Conservation (phyloP, 2,113 vertebrate genomes). For the Ceyx margarethae region DNA sequence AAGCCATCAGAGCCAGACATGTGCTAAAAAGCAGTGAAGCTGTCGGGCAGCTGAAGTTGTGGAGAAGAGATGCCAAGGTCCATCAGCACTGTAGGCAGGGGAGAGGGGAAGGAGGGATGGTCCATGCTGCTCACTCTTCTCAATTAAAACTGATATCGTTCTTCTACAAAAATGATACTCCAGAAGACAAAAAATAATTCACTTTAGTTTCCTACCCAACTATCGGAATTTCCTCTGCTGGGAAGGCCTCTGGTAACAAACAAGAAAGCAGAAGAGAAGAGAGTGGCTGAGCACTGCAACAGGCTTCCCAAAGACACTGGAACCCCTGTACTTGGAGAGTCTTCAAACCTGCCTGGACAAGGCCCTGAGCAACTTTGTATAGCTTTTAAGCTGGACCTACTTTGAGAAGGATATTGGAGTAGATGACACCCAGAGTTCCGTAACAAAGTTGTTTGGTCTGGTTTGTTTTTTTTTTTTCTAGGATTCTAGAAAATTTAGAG, state of each 20-base stretch:
- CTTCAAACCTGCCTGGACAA: neutral
- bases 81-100: neutral
- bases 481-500: neutral
- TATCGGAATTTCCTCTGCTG: neutral
- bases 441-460: neutral
- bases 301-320: neutral
- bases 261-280: neutral
- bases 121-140: neutral
- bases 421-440: neutral
- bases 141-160: neutral
- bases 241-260: neutral
- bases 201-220: neutral
- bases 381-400: neutral
- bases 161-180: neutral
- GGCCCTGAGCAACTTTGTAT: neutral
- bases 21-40: constrained; percentile 1
- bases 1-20: constrained; percentile 10
- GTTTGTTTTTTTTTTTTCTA: neutral
- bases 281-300: neutral
- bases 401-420: neutral
- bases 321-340: neutral
- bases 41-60: neutral
- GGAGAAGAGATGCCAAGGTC: constrained; percentile 17
- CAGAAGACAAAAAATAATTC: neutral
- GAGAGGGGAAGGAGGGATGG: neutral